A percentile compares a stretch with the other conserved stretches of the same genome.
phyloP scores from a whole-genome alignment of 1,140 invertebrate genomes.

The Bathynomus jamesi region DNA sequence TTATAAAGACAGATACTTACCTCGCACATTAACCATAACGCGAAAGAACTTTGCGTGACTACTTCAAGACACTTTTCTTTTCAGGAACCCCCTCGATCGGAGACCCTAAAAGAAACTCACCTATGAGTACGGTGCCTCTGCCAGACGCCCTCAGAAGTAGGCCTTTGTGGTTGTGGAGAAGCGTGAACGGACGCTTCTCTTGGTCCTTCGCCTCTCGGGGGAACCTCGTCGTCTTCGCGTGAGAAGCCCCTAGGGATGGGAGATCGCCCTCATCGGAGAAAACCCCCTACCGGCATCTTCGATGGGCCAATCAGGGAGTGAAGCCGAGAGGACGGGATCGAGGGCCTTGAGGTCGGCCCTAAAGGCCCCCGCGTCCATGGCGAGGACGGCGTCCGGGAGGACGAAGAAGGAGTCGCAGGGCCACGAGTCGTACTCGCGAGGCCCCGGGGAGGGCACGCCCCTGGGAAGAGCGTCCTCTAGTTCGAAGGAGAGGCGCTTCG shows the following conservation, averaged over 20 bases:
- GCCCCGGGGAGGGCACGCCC: slow-evolving; percentile 14
- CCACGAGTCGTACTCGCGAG: slow-evolving; percentile 36
- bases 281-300: slow-evolving; percentile 12
- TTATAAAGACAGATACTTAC: too few species aligned
- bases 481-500: slow-evolving; percentile 25
- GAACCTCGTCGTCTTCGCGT: background rate
- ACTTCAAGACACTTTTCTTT: too few species aligned
- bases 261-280: too few species aligned
- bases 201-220: slow-evolving; percentile 15
- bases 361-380: slow-evolving; percentile 34
- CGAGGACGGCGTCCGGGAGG: slow-evolving; percentile 30
- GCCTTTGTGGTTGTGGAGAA: slow-evolving; percentile 32
- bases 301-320: slow-evolving; percentile 30
- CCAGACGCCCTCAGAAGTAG: slow-evolving; percentile 30
- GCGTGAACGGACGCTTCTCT: slow-evolving; percentile 21
- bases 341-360: slow-evolving; percentile 31
- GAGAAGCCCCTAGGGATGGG: too few species aligned
- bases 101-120: slow-evolving; percentile 10
- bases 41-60: too few species aligned
- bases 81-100: too few species aligned
- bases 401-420: slow-evolving; percentile 35
- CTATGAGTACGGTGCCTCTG: slow-evolving; percentile 31
- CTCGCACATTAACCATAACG: too few species aligned
- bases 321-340: slow-evolving; percentile 31
- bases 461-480: slow-evolving; percentile 13